Evolutionary conservation across 2,888 invertebrate genomes (phyloP).

Genomic region (Antheraea yamamai): DNA sequence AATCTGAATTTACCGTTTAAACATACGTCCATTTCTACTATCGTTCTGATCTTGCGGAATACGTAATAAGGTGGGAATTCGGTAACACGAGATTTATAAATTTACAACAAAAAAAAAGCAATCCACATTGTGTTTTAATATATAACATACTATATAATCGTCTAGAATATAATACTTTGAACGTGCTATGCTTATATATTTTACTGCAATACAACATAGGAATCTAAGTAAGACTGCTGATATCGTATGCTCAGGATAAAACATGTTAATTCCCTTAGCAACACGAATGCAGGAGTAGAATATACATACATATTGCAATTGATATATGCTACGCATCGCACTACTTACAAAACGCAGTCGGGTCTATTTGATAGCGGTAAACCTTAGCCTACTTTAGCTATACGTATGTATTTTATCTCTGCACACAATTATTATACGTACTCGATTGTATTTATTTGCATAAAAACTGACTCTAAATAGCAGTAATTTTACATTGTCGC

Average conservation of each 20-base stretch:
- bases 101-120: neutral
- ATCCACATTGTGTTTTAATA: no score
- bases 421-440: constrained; percentile 21
- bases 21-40: no score
- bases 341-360: constrained; percentile 44
- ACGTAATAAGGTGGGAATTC: neutral
- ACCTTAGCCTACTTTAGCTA: constrained; percentile 53
- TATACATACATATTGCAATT: constrained; percentile 22
- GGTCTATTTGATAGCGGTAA: constrained; percentile 52
- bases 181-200: neutral
- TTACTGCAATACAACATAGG: neutral
- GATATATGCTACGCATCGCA: constrained; percentile 44
- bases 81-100: neutral
- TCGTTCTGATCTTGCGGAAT: no score
- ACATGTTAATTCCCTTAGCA: neutral
- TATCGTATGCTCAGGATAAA: neutral
- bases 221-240: neutral
- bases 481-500: neutral
- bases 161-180: neutral
- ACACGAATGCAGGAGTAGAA: neutral
- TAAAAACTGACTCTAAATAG: constrained; percentile 28
- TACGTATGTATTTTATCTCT: constrained; percentile 33
- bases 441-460: constrained; percentile 31
- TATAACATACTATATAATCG: neutral
- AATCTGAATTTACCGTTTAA: no score